Evolutionary conservation across 2,113 vertebrate genomes (phyloP), one percentile per base, ranked within the genome.

Genomic region (Lasiurus cinereus): DNA sequence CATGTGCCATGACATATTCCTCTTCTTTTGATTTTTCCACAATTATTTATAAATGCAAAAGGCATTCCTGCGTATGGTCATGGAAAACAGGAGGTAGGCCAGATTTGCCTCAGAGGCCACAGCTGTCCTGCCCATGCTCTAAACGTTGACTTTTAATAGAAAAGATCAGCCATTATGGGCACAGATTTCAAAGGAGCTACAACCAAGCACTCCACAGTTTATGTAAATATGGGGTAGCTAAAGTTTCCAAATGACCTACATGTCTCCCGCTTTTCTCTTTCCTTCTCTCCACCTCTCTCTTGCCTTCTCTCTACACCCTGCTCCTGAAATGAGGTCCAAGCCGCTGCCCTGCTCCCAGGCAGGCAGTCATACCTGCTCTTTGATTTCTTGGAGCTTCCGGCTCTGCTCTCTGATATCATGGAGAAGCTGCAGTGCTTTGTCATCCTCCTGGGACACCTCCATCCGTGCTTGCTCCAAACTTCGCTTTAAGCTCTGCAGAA

Each of bases 321-420:
- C 64, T 83, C 88, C 79, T 29, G 83, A 69, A 62, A 83, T 1
- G 86, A 52, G n/a, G 83, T 69, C 80, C 0, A 0, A 12, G 36
- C 15, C 95, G 73, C 93, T 39, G 21, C 86, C 29, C 84, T 91
- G 70, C 86, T 97, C 82, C 93, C 43, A 0, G 70, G 96, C 48
- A 91, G 92, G 94, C 77, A 85, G 89, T 83, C 98, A 78, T 98
- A 99, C 99, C 99, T 99, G 99, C 97, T 99, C 99, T 98, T 99
- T 99, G 97, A 99, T 99, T 98, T 99, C 99, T 90, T 99, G 99
- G 92, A 99, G 99, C 98, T 99, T 99, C 98, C 99, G 99, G 98
- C 99, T 99, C 97, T 99, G 99, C 97, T 99, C 99, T 94, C 99
- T 98, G 98, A 99, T 99, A 98, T 99, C 99, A 54, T 99, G 99